Conservation (phyloP, 2,113 vertebrate genomes). For the Gila orcuttii region DNA sequence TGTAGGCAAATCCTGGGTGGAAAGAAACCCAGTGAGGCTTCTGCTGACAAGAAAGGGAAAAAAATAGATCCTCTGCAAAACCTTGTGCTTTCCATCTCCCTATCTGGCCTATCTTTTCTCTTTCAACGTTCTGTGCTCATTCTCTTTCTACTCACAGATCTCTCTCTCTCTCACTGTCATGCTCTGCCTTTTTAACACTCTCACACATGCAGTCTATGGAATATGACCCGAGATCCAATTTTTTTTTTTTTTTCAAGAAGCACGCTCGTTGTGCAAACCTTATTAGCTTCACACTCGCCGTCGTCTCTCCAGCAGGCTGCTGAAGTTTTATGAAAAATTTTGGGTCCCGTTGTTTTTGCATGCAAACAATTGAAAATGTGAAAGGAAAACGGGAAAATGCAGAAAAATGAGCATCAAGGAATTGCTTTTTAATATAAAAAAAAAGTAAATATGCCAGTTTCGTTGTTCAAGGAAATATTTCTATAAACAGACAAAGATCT, state of each 20-base stretch:
- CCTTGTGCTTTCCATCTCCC: not conserved
- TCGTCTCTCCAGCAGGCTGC: not conserved
- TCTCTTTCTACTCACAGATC: not conserved
- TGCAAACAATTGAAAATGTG: not conserved
- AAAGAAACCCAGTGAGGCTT: conserved; percentile 58
- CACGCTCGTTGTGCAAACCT: not conserved
- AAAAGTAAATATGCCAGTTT: too few species aligned
- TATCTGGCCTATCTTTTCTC: conserved; percentile 10
- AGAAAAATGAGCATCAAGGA: not conserved
- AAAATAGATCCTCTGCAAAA: conserved; percentile 27
- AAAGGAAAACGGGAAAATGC: not conserved
- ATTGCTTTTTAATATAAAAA: not conserved
- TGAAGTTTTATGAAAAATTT: not conserved
- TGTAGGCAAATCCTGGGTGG: conserved; percentile 79
- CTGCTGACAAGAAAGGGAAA: conserved; percentile 64
- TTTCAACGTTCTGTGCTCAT: conserved; percentile 28
- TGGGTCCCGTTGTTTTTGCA: not conserved
- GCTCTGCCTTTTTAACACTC: conserved; percentile 21
- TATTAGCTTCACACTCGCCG: conserved; percentile 20
- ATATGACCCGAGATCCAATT: conserved; percentile 7
- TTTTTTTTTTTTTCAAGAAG: not conserved
- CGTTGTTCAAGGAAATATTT: not conserved
- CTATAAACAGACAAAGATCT: not conserved
- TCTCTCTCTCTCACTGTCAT: conserved; percentile 9
- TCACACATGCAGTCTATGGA: conserved; percentile 3